Conservation (phyloP, 2,797 vertebrate genomes). For the Pitangus sulphuratus region DNA sequence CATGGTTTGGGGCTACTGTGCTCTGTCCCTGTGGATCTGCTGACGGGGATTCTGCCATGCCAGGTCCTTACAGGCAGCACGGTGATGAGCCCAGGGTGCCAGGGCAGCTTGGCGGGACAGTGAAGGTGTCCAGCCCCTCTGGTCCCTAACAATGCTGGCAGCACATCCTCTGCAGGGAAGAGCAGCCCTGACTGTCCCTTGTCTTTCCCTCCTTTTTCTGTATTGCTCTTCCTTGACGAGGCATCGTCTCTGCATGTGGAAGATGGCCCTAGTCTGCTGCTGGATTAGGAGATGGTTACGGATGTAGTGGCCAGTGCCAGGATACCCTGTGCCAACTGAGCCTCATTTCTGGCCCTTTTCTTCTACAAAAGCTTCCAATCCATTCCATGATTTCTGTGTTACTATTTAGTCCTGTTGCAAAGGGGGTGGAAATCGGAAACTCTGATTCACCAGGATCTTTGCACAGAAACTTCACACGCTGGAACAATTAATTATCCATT, state of each 20-base stretch:
- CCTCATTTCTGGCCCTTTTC: background rate
- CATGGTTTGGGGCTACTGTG: fast-evolving
- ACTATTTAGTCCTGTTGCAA: background rate
- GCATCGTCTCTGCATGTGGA: fast-evolving
- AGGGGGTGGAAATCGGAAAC: slow-evolving; percentile 52
- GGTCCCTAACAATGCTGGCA: fast-evolving
- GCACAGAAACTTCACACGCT: slow-evolving; percentile 52
- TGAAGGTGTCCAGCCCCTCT: fast-evolving
- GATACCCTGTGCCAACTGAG: background rate
- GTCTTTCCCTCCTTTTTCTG: background rate
- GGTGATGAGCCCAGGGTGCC: fast-evolving
- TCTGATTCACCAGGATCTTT: slow-evolving; percentile 63
- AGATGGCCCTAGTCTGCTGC: background rate
- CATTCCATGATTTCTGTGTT: slow-evolving; percentile 22
- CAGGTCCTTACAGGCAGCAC: background rate
- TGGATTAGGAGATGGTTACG: background rate
- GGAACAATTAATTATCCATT: slow-evolving; percentile 71
- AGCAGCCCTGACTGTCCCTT: background rate
- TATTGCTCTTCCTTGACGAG: background rate
- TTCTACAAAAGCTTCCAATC: background rate
- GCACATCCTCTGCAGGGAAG: fast-evolving
- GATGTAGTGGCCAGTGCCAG: background rate
- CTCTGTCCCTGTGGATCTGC: background rate
- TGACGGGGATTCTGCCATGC: background rate
- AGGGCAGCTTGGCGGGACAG: background rate